These are phyloP conservation scores for Drosophila sulfurigaster DNA, from an alignment of 1,140 invertebrate genomes.

Conservation along the genomic window DNA sequence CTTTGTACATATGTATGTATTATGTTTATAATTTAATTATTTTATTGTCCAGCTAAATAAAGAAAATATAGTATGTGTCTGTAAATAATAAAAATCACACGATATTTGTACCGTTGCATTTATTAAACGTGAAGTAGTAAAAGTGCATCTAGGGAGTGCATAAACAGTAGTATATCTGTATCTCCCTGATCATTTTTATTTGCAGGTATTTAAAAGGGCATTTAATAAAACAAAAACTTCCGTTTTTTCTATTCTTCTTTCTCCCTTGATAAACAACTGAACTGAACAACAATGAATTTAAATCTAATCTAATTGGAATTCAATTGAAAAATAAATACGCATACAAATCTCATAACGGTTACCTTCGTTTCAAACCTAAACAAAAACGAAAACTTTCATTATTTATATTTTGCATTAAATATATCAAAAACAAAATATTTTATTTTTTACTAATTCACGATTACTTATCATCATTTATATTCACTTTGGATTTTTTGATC, in stretches of 20 bases:
- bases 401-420: not conserved
- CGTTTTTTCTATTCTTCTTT: conserved; percentile 85
- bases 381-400: conserved; percentile 26
- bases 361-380: conserved; percentile 76
- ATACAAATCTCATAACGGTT: conserved; percentile 51
- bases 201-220: conserved; percentile 49
- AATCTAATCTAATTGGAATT: conserved; percentile 50
- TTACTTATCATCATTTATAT: too few relatives aligned
- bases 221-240: conserved; percentile 57
- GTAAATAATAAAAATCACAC: conserved; percentile 23
- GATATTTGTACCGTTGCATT: conserved; percentile 46
- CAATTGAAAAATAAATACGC: conserved; percentile 30
- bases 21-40: conserved; percentile 2
- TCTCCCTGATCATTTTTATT: conserved; percentile 50
- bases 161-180: conserved; percentile 2
- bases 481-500: too few relatives aligned
- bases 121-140: conserved; percentile 17
- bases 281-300: conserved; percentile 62
- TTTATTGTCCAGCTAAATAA: conserved; percentile 8
- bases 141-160: conserved; percentile 19
- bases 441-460: not conserved
- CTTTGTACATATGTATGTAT: conserved; percentile 1
- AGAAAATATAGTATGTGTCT: conserved; percentile 19
- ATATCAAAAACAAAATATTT: not conserved
- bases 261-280: conserved; percentile 79